Base-by-base conservation (phyloP, 2,113 vertebrate genomes). In the Centropristis striata region DNA sequence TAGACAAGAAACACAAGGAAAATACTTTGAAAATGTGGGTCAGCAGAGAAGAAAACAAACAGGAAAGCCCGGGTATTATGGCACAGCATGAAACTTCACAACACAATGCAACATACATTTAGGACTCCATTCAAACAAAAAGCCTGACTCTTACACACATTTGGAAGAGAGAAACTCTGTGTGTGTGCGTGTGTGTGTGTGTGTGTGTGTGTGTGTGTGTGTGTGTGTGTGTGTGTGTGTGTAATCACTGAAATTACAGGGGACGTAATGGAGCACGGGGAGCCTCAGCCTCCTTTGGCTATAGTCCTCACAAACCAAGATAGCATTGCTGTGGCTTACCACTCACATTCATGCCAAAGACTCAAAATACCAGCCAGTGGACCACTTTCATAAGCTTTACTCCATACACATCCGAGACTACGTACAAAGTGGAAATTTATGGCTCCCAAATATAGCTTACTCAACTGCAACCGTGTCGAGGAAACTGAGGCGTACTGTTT, bases 251-350 rank as follows among this genome's bases (percentile, higher is more conserved):
- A 92, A 94, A 94, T 95, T 95, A 94, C 92, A 93, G 94, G 90
- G 92, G 86, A 87, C 69, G 87, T 83, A 90, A 90, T 85, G 89
- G 87, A 90, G 90, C 81, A 86, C 81, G 46, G 87, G 89, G 87
- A 91, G 91, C 86, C 78, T 90, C 81, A 82, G 86, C 89, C 88
- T 92, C 71, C 68, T 68, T 88, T 84, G 87, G 87, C 75, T 92
- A 71, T 90, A 86, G 78, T 92, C 82, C 88, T 90, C 88, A 81
- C 85, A 89, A 91, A 91, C 86, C 92, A 90, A 90, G 90, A 94
- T 92, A 94, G 91, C 91, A 93, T 94, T 92, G 90, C 92, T 93
- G 93, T 88, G 92, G 93, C 75, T 88, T 86, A 94, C 93, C 92
- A 65, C 91, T 89, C 71, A 65, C 75, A 88, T 90, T 88, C 72